Base-by-base conservation (phyloP, 2,888 invertebrate genomes). In the Latrodectus hesperus region DNA sequence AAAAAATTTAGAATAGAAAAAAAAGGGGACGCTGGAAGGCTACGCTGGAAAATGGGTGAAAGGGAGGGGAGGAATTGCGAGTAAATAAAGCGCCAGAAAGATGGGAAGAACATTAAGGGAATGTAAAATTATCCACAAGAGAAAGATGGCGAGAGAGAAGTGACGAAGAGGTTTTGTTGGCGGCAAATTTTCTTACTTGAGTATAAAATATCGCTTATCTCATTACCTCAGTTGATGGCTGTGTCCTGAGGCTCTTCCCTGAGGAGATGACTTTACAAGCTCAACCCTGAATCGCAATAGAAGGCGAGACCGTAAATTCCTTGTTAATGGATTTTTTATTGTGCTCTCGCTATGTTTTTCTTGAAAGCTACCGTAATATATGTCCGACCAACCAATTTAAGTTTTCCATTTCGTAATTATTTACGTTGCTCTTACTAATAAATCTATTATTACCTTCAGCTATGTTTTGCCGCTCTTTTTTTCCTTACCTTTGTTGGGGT, bases 251-350 rank as follows among this genome's bases (percentile, higher is more conserved):
- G 82, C 78, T 8, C 10, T 51, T 84, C 88, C 75, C 88, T 11
- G 14, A 79, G 88, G 88, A 88, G 53, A 67, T 51, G 88, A 81
- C 80, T 88, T 88, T 88, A 88, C 88, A 88, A 88, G 88, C 88
- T 84, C 71, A 72, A 88, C 67, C 84, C 83, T 76, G 84, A 84
- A 84, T 84, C 84, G 83, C 88, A 88, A 88, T 88, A 84, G 84
- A 84, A 81, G 88, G 71, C 68, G 82, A 80, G 84, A 83, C 84
- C 88, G 88, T 88, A 88, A 88, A 88, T 88, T 88, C 82, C 84
- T 83, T 84, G 88, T 88, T 88, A 88, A 88, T 88, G 88, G 88
- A 88, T 84, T 84, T 88, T 88, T 88, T 88, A 88, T 88, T 88
- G 88, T 75, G 75, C 73, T 72, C 75, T 75, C 65, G 73, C 87